A percentile compares a stretch with the other conserved stretches of the same genome.
Conservation (phyloP, 2,888 invertebrate species). For the Hoplodrina ambigua region DNA sequence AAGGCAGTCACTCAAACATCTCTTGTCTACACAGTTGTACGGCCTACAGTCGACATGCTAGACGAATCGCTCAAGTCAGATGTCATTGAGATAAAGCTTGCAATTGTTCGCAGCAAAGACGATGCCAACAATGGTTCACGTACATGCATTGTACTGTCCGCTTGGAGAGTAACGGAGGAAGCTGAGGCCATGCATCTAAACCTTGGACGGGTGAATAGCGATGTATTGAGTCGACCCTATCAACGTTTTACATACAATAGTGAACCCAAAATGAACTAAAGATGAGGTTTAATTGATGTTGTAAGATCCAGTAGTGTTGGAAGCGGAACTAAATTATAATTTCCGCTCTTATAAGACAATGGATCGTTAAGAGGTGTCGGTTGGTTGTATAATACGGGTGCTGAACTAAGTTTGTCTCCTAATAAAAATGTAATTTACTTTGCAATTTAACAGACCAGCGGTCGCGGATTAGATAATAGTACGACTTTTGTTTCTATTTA, state of each 20-base stretch:
- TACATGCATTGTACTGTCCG: slow-evolving; percentile 86
- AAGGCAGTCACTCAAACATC: slow-evolving; percentile 39
- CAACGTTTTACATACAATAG: slow-evolving; percentile 65
- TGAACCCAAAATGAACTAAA: slow-evolving; percentile 58
- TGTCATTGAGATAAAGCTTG: slow-evolving; percentile 86
- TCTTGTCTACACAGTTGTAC: slow-evolving; percentile 5
- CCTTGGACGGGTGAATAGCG: slow-evolving; percentile 84
- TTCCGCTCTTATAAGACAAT: slow-evolving; percentile 75
- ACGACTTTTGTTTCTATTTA: slow-evolving; percentile 38
- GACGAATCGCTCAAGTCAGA: slow-evolving; percentile 78
- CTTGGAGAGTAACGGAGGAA: slow-evolving; percentile 83
- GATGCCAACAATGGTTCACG: slow-evolving; percentile 78
- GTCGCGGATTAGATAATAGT: slow-evolving; percentile 60
- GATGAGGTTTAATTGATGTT: slow-evolving; percentile 63
- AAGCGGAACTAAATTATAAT: slow-evolving; percentile 80
- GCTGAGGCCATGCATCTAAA: slow-evolving; percentile 81
- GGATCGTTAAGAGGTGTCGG: slow-evolving; percentile 68
- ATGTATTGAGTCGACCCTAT: slow-evolving; percentile 60
- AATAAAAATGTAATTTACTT: slow-evolving; percentile 65
- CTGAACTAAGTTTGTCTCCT: slow-evolving; percentile 47
- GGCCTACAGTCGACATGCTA: slow-evolving; percentile 65
- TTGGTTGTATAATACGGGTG: slow-evolving; percentile 66
- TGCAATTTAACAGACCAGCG: slow-evolving; percentile 65
- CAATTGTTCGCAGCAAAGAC: slow-evolving; percentile 73
- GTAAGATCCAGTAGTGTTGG: slow-evolving; percentile 66